These are phyloP conservation scores for Bovichtus variegatus DNA, from an alignment of 2,797 vertebrate species.

Conservation along the genomic window DNA sequence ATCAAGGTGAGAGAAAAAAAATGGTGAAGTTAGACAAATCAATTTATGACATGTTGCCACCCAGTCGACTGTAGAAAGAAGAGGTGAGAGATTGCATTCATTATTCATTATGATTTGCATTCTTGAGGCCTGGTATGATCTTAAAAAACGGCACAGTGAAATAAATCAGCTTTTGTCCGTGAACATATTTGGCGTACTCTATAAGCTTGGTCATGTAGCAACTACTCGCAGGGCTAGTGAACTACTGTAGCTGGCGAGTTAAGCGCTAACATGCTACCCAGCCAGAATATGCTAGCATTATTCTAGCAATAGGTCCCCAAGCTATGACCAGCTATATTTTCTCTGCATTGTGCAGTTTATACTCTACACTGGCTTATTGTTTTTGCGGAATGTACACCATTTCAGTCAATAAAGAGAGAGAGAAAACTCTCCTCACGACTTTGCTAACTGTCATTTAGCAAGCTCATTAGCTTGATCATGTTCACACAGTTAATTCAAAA, in stretches of 20 bases:
- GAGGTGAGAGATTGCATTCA: constrained; percentile 14
- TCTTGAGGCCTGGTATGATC: not conserved
- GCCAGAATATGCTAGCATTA: too few relatives aligned
- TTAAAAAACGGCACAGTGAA: not conserved
- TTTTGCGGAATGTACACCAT: too few relatives aligned
- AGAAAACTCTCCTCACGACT: too few relatives aligned
- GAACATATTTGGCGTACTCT: not conserved
- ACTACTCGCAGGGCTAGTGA: not conserved
- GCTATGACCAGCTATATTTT: not conserved
- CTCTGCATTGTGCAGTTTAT: not conserved
- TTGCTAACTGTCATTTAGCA: too few relatives aligned
- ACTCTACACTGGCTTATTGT: too few relatives aligned
- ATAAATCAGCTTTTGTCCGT: not conserved
- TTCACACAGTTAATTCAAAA: too few relatives aligned
- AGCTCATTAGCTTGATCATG: too few relatives aligned
- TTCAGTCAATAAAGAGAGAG: too few relatives aligned
- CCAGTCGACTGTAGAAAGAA: not conserved
- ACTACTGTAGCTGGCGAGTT: not conserved
- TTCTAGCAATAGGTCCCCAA: too few relatives aligned
- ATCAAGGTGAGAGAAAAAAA: too few relatives aligned
- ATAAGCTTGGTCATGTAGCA: not conserved
- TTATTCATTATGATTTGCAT: constrained; percentile 22
- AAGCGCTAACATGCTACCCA: too few relatives aligned
- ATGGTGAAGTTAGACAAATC: too few relatives aligned
- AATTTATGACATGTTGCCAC: constrained; percentile 2